Conservation (phyloP, 2,113 vertebrate genomes). For the Tenebrosternarchus preto region DNA sequence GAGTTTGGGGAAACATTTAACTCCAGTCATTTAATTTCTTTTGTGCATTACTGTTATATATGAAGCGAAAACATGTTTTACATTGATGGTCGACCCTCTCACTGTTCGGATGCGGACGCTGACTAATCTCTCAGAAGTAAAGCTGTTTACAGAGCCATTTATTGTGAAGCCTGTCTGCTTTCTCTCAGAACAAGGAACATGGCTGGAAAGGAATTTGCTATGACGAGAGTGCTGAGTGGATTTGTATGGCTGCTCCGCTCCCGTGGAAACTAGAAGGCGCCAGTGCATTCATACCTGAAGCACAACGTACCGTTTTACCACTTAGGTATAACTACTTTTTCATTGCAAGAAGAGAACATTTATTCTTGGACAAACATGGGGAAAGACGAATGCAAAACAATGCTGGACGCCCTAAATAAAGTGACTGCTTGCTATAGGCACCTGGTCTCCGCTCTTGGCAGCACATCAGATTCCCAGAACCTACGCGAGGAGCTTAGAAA, state of each 20-base stretch:
- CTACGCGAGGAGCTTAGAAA: conserved; percentile 90
- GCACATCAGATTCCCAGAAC: conserved; percentile 93
- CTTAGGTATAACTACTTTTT: too few species aligned
- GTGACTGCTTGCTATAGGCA: conserved; percentile 94
- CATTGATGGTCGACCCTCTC: conserved; percentile 34
- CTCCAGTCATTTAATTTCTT: conserved; percentile 25
- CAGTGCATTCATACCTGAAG: background rate
- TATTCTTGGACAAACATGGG: conserved; percentile 74
- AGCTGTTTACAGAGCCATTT: conserved; percentile 71
- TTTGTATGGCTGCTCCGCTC: conserved; percentile 59
- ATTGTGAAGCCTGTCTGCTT: conserved; percentile 68
- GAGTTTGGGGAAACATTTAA: conserved; percentile 28
- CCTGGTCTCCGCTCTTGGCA: conserved; percentile 89
- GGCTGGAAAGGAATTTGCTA: conserved; percentile 70
- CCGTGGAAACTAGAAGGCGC: conserved; percentile 63
- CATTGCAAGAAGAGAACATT: background rate
- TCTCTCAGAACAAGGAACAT: conserved; percentile 64
- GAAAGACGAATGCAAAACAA: conserved; percentile 91
- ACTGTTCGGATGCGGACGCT: conserved; percentile 47
- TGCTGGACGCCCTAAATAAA: conserved; percentile 92
- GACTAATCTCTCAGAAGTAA: conserved; percentile 67
- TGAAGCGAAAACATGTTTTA: conserved; percentile 39
- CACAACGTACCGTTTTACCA: background rate
- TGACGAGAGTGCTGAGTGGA: conserved; percentile 63
- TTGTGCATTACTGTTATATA: background rate